Evolutionary conservation across 2,113 vertebrate species (phyloP), one percentile per base, ranked within the genome.

Genomic region (Xyliphius kryptos): DNA sequence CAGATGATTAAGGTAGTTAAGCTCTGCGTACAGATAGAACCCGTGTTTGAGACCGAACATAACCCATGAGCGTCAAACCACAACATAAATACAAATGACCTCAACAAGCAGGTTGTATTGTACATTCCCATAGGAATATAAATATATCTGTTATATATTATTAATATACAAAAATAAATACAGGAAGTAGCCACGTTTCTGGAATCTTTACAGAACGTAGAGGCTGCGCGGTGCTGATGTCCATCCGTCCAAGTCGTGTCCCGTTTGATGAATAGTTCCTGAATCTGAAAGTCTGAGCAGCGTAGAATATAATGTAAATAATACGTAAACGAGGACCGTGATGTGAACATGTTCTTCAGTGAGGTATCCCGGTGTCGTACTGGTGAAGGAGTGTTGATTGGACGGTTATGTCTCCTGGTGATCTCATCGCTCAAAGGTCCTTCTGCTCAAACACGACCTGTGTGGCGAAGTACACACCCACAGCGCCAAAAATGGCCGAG

Each of bases 391-490:
- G 26, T 6, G 4, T 6, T 32, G 26, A 32, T 32, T 32, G 26
- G 26, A 32, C 26, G 26, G 3, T 54, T 10, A 40, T 15, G n/a
- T 22, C 9, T 32, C 11, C 38, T n/a, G n/a, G n/a, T n/a, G n/a
- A n/a, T 55, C 61, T 80, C 68, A 84, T 61, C 56, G 73, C 63
- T 73, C 78, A n/a, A 44, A 88, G 82, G 69, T 89, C 88, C 69
- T 84, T 86, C 68, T 87, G 87, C 73, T 88, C 87, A 69, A 88
- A 89, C 62, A 87, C 73, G 38, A 89, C 75, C 3, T 76, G 81
- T 72, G 72, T 75, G 56, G 80, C 82, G 59, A 87, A 73, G 70
- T 78, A 88, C 65, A 88, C 83, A 56, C 86, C 84, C 2, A 88
- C 21, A 1, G 79, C 72, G 11, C 87, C 87, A 1, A 89, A 86